Percentiles rank a stretch among this genome's conserved stretches.
Conservation (phyloP, 2,888 invertebrate species). For the Cerastis rubricosa region DNA sequence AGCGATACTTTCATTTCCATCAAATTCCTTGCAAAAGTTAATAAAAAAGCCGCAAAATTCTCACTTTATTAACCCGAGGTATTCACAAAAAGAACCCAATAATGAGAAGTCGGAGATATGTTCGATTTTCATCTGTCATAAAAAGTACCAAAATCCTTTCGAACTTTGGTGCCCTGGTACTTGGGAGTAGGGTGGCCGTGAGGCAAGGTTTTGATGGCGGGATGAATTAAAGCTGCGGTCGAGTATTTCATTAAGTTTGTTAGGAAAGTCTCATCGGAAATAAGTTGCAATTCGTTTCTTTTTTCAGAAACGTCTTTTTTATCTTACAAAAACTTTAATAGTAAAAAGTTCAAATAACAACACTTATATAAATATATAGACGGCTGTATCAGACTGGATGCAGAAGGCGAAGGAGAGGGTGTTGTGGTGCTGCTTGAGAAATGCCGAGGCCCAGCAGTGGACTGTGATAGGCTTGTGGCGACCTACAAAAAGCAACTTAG, state of each 20-base stretch:
- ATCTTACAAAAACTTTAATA: too few species aligned
- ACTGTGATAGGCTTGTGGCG: too few species aligned
- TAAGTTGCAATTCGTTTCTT: not conserved
- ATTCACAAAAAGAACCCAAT: slow-evolving; percentile 20
- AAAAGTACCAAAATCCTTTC: slow-evolving; percentile 28
- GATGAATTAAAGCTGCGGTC: not conserved
- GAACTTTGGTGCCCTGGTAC: not conserved
- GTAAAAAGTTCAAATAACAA: too few species aligned
- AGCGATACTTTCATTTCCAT: slow-evolving; percentile 21
- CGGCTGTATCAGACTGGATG: too few species aligned
- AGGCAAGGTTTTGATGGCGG: slow-evolving; percentile 14
- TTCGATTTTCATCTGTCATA: slow-evolving; percentile 28
- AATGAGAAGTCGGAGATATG: slow-evolving; percentile 15
- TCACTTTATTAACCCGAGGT: slow-evolving; percentile 37
- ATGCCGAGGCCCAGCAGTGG: too few species aligned
- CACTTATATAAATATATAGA: too few species aligned
- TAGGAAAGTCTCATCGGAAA: not conserved
- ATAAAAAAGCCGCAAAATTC: slow-evolving; percentile 45
- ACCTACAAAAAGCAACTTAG: too few species aligned
- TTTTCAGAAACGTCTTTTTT: too few species aligned
- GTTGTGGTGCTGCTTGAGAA: too few species aligned
- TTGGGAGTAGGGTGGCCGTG: slow-evolving; percentile 17
- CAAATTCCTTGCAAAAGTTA: slow-evolving; percentile 21
- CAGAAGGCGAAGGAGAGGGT: too few species aligned
- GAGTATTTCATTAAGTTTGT: not conserved